Evolutionary conservation across 2,888 invertebrate species (phyloP), one percentile per base, ranked within the genome.

Genomic region (Chydorus sphaericus): DNA sequence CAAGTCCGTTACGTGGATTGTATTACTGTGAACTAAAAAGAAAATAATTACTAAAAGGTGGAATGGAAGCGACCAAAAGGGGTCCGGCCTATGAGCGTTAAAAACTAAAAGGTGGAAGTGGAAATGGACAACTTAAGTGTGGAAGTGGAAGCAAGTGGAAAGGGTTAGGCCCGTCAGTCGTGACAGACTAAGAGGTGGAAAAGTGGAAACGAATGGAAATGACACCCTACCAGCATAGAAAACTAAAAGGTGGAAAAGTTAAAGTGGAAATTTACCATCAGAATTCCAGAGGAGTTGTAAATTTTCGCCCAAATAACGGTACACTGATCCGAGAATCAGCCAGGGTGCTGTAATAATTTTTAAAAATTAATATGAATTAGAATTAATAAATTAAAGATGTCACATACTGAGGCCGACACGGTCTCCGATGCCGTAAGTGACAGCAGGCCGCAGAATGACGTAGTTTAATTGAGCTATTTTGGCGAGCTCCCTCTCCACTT

Each of bases 211-310:
- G n/a, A n/a, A n/a, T n/a, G n/a, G n/a, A n/a, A n/a, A n/a, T n/a
- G n/a, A n/a, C n/a, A n/a, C n/a, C n/a, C n/a, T n/a, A n/a, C n/a
- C n/a, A n/a, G n/a, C n/a, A n/a, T n/a, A n/a, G n/a, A n/a, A n/a
- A n/a, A n/a, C n/a, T n/a, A n/a, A n/a, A n/a, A n/a, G n/a, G n/a
- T n/a, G n/a, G n/a, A n/a, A n/a, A n/a, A n/a, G n/a, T n/a, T n/a
- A n/a, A n/a, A n/a, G n/a, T n/a, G n/a, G n/a, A n/a, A n/a, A n/a
- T n/a, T n/a, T n/a, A n/a, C n/a, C n/a, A n/a, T n/a, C n/a, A n/a
- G n/a, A n/a, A 38, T 84, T 86, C 91, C 92, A 93, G 23, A 92
- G 73, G 33, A 93, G 75, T 70, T 90, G 89, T 90, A 93, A 90
- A 61, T 86, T 85, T 71, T 92, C 89, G 36, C 82, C 80, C 30